A percentile compares a stretch with the other conserved stretches of the same genome.
These are phyloP conservation scores for Numenius arquata DNA, from an alignment of 2,113 vertebrate genomes.

Conservation along the genomic window DNA sequence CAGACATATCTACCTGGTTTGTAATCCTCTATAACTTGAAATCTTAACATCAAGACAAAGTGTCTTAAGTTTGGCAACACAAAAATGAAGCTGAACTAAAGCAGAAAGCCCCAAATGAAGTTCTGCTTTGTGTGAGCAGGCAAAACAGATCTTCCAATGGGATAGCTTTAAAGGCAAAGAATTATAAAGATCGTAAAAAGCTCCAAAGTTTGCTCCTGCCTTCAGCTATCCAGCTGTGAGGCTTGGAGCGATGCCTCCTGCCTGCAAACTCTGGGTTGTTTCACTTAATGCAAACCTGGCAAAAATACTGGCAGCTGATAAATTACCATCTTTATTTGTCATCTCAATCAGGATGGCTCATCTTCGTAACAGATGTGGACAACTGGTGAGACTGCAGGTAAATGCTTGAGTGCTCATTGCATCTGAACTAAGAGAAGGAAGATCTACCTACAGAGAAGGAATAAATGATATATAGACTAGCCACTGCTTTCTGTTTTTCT, in stretches of 20 bases:
- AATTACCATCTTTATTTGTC: not conserved
- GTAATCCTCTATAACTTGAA: not conserved
- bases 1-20: not conserved
- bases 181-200: not conserved
- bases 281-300: not conserved
- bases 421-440: not conserved
- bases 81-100: not conserved
- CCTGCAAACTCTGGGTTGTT: not conserved
- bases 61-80: not conserved
- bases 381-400: not conserved
- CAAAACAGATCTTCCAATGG: not conserved
- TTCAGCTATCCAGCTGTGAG: not conserved
- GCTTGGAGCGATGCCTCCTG: not conserved
- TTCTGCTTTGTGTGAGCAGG: not conserved
- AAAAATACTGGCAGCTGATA: not conserved
- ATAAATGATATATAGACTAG: not conserved
- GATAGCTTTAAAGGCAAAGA: not conserved
- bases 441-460: not conserved
- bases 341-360: not conserved
- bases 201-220: not conserved
- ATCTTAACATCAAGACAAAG: accelerated
- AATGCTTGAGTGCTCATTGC: not conserved
- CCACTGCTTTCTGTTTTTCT: not conserved
- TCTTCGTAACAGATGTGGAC: not conserved
- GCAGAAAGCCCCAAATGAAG: not conserved